Evolutionary conservation across 1,140 invertebrate genomes (phyloP).

Genomic region (Vollenhovia emeryi): DNA sequence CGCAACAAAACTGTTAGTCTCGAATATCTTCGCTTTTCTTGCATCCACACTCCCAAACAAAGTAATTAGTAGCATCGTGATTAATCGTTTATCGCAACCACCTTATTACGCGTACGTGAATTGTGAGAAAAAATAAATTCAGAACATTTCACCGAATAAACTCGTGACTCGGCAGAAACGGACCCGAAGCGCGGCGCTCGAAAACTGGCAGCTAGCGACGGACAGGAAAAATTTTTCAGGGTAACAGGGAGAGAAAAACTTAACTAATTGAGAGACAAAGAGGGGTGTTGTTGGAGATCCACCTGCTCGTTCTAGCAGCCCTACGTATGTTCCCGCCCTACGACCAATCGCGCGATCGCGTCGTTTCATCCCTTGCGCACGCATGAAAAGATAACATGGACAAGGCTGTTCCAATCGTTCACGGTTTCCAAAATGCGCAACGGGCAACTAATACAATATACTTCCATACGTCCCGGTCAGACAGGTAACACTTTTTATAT

Average conservation of each 20-base stretch:
- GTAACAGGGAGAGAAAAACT: conserved; percentile 67
- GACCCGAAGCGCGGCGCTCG: conserved; percentile 53
- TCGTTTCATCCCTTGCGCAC: conserved; percentile 61
- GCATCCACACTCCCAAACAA: background rate
- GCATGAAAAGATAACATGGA: conserved; percentile 34
- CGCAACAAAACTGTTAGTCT: background rate
- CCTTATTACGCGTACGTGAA: background rate
- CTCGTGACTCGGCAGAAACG: conserved; percentile 69
- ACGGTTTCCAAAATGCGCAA: conserved; percentile 37
- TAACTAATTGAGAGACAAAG: conserved; percentile 82
- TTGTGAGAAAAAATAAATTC: conserved; percentile 40
- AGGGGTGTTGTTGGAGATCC: conserved; percentile 79
- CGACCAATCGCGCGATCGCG: conserved; percentile 79
- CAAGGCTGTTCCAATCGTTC: background rate
- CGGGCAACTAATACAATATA: conserved; percentile 28
- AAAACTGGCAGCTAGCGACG: conserved; percentile 66
- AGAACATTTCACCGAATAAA: conserved; percentile 57
- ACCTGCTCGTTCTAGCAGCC: conserved; percentile 77
- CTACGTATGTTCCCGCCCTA: conserved; percentile 78
- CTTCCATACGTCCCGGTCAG: conserved; percentile 21
- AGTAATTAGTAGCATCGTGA: conserved; percentile 3
- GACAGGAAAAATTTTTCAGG: conserved; percentile 75
- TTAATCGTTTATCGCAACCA: background rate
- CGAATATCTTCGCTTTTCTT: background rate
- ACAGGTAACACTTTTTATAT: conserved; percentile 78